phyloP scores from a whole-genome alignment of 1,140 invertebrate genomes.

The Cotesia vestalis region DNA sequence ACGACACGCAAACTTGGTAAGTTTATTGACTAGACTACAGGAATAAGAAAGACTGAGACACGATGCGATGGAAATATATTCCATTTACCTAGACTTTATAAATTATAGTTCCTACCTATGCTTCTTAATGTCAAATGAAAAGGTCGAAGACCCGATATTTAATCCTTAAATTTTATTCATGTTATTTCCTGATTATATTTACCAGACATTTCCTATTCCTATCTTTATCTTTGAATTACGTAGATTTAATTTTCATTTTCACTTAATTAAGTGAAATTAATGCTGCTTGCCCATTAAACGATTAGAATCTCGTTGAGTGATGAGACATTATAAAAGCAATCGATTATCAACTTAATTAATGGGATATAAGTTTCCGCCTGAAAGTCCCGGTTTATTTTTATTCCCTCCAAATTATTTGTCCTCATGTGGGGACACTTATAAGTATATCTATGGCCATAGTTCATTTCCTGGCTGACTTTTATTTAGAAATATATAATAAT shows the following conservation, averaged over 20 bases:
- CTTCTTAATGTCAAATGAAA: background rate
- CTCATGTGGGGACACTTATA: background rate
- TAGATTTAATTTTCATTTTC: too few relatives aligned
- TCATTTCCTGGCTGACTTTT: too few relatives aligned
- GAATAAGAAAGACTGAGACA: too few relatives aligned
- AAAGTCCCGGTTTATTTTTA: constrained; percentile 13
- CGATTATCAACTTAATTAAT: background rate
- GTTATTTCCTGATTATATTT: too few relatives aligned
- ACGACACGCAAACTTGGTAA: constrained; percentile 32
- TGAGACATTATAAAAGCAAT: background rate
- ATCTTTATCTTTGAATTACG: too few relatives aligned
- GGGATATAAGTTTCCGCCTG: constrained; percentile 10
- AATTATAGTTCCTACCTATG: background rate
- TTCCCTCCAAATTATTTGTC: background rate
- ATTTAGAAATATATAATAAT: too few relatives aligned
- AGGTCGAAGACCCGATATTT: constrained; percentile 16
- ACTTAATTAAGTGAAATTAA: too few relatives aligned
- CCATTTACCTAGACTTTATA: background rate
- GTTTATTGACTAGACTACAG: constrained; percentile 21
- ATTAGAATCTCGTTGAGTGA: background rate
- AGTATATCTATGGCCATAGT: too few relatives aligned
- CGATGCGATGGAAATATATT: constrained; percentile 1
- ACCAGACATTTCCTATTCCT: too few relatives aligned
- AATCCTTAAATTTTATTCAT: too few relatives aligned
- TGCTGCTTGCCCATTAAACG: too few relatives aligned